Conservation (phyloP, 2,797 vertebrate species). For the Ibycter americanus region DNA sequence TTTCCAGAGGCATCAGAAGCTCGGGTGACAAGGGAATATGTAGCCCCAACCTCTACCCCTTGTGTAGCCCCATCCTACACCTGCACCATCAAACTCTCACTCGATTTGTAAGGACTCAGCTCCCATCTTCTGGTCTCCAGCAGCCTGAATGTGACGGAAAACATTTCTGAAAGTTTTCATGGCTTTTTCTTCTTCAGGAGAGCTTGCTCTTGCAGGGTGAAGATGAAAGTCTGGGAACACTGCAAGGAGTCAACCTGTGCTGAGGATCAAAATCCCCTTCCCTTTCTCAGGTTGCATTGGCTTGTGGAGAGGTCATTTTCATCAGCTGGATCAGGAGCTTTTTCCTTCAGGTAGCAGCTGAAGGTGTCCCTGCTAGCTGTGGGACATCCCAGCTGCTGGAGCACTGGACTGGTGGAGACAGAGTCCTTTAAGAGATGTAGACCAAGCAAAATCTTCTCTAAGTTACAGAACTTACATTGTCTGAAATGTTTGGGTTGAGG, state of each 20-base stretch:
- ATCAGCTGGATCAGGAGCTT: not conserved
- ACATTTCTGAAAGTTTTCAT: not conserved
- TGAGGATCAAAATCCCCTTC: not conserved
- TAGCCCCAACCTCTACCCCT: not conserved
- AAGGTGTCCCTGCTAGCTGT: not conserved
- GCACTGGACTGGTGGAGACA: not conserved
- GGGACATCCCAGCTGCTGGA: not conserved
- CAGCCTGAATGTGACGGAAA: not conserved
- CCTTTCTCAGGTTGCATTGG: not conserved
- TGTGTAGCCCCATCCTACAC: not conserved
- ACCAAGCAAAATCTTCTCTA: not conserved
- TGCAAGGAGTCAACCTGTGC: not conserved
- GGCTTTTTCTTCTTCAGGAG: not conserved
- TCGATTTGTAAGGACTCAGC: not conserved
- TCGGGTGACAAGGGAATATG: not conserved
- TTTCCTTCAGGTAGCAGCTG: not conserved
- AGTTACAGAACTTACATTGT: not conserved
- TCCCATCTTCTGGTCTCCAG: not conserved
- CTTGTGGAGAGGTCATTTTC: not conserved
- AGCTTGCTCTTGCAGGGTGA: not conserved
- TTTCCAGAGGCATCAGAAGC: not conserved
- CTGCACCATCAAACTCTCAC: not conserved
- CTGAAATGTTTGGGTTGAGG: not conserved
- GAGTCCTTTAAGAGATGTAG: not conserved
- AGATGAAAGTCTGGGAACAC: not conserved